phyloP scores from a whole-genome alignment of 53 echinoderm and acorn worm species.

The Echinometra lucunter region DNA sequence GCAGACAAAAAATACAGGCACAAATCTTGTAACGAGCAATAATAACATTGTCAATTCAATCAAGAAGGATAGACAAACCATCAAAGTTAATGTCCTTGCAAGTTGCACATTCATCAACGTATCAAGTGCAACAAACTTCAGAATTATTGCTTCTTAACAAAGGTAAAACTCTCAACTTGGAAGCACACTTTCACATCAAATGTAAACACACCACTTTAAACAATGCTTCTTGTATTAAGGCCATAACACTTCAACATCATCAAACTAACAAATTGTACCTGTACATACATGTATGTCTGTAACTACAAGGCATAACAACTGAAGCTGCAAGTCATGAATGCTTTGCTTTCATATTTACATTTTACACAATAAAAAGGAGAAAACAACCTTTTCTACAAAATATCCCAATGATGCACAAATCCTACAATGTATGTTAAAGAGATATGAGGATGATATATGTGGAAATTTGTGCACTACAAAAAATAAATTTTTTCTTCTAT shows the following conservation, averaged over 20 bases:
- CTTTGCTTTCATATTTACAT: background rate
- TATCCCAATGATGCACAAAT: background rate
- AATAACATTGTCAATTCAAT: background rate
- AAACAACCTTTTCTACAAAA: background rate
- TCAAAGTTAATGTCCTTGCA: background rate
- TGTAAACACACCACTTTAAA: background rate
- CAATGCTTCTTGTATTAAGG: background rate
- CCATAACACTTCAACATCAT: background rate
- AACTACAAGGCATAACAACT: background rate
- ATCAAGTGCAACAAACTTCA: background rate
- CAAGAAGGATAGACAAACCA: background rate
- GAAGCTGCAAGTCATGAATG: background rate
- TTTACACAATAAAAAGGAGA: background rate
- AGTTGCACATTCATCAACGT: background rate
- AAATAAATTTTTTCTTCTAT: background rate
- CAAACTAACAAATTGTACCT: background rate
- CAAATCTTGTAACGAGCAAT: background rate
- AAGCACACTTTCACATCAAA: constrained; percentile 33
- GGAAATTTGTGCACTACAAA: background rate
- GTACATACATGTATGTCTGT: no score
- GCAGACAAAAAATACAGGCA: background rate
- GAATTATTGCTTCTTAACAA: constrained; percentile 37
- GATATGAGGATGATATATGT: background rate
- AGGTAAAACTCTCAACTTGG: background rate
- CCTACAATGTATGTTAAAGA: background rate